Percentiles rank a stretch among this genome's conserved stretches.
Evolutionary conservation across 1,140 invertebrate species (phyloP).

Genomic region (Aphelenchoides avenae): DNA sequence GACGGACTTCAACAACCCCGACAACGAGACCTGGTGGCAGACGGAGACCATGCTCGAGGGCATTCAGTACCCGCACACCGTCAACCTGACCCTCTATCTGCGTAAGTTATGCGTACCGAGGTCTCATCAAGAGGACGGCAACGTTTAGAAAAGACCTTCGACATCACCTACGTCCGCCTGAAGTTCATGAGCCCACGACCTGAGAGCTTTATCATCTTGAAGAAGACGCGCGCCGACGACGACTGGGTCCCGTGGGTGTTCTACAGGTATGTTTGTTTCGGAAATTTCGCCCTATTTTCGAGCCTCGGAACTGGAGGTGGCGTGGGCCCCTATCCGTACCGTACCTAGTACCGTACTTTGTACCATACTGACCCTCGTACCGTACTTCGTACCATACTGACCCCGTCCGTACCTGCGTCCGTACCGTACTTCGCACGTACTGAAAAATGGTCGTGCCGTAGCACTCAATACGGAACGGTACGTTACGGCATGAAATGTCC

Average conservation of each 20-base stretch:
- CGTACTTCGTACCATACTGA: too few relatives aligned
- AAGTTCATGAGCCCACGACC: conserved; percentile 89
- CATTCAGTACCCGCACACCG: conserved; percentile 80
- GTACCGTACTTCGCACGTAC: too few relatives aligned
- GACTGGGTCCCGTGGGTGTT: conserved; percentile 92
- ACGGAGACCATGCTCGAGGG: conserved; percentile 91
- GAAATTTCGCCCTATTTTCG: conserved; percentile 1
- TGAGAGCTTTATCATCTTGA: conserved; percentile 94
- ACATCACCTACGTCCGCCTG: conserved; percentile 89
- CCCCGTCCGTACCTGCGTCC: too few relatives aligned
- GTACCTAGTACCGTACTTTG: too few relatives aligned
- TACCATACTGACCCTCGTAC: too few relatives aligned
- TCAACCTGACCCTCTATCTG: conserved; percentile 84
- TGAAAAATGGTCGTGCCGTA: too few relatives aligned
- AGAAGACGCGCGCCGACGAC: conserved; percentile 69
- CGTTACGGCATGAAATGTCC: too few relatives aligned
- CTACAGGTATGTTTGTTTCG: conserved; percentile 67
- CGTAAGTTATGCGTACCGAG: conserved; percentile 64
- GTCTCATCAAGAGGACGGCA: conserved; percentile 65
- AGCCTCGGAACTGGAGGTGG: too few relatives aligned
- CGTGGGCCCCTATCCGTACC: too few relatives aligned
- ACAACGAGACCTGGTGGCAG: conserved; percentile 95
- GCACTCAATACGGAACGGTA: too few relatives aligned
- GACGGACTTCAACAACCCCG: conserved; percentile 82
- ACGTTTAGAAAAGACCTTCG: conserved; percentile 75